These are phyloP conservation scores for Cetonia aurata DNA, from an alignment of 2,888 invertebrate genomes.

Conservation along the genomic window DNA sequence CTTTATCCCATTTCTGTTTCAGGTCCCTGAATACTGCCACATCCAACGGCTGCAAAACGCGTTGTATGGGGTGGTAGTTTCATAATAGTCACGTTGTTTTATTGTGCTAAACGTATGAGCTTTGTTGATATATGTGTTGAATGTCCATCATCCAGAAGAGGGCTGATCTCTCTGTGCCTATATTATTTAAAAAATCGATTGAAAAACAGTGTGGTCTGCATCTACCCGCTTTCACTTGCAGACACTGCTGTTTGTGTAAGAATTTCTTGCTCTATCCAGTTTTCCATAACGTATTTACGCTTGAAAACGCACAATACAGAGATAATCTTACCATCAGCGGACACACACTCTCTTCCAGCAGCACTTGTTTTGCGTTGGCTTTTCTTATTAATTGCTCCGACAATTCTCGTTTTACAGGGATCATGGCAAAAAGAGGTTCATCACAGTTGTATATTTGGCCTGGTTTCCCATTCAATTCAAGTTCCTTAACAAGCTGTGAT, in stretches of 20 bases:
- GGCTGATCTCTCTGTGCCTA: conserved; percentile 41
- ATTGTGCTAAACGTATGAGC: conserved; percentile 46
- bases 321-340: conserved; percentile 27
- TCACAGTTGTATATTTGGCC: neutral
- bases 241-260: conserved; percentile 54
- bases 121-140: conserved; percentile 44
- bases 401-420: conserved; percentile 25
- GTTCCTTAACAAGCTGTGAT: neutral
- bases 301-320: conserved; percentile 42
- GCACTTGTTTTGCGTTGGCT: conserved; percentile 42
- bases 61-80: conserved; percentile 51
- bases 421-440: neutral
- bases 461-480: neutral
- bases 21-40: conserved; percentile 53
- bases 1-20: conserved; percentile 49
- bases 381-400: conserved; percentile 13
- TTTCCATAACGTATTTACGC: conserved; percentile 51
- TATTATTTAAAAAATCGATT: conserved; percentile 43
- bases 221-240: conserved; percentile 58
- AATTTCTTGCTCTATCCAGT: conserved; percentile 52
- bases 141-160: conserved; percentile 41
- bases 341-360: conserved; percentile 49
- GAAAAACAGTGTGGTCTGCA: conserved; percentile 55
- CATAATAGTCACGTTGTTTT: conserved; percentile 48
- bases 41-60: conserved; percentile 53